phyloP scores from a whole-genome alignment of 2,113 vertebrate genomes.

The Chaetodon trifascialis region DNA sequence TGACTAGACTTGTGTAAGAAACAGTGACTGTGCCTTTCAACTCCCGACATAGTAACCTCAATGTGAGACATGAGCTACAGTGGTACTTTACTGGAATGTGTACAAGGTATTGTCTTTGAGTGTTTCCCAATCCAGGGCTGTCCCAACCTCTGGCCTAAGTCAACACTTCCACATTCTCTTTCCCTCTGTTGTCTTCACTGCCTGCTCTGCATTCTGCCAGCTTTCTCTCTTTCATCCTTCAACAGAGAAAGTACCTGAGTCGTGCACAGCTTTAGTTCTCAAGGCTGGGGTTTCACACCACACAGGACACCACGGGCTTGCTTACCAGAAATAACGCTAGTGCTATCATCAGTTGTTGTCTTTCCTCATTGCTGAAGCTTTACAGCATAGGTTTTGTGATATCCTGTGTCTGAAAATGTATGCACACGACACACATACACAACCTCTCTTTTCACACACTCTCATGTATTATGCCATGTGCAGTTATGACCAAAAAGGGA shows the following conservation, averaged over 20 bases:
- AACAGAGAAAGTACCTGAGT: slow-evolving; percentile 66
- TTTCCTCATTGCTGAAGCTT: slow-evolving; percentile 73
- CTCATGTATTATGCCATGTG: slow-evolving; percentile 32
- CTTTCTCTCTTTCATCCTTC: slow-evolving; percentile 56
- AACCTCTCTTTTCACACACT: slow-evolving; percentile 46
- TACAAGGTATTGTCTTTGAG: slow-evolving; percentile 25
- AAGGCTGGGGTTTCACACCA: slow-evolving; percentile 74
- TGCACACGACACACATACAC: slow-evolving; percentile 27
- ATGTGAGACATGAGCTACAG: not conserved
- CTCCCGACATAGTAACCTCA: not conserved
- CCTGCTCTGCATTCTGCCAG: slow-evolving; percentile 31
- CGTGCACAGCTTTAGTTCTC: slow-evolving; percentile 53
- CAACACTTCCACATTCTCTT: slow-evolving; percentile 66
- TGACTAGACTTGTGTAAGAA: not conserved
- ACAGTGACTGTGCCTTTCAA: not conserved
- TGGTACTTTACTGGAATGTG: slow-evolving; percentile 40
- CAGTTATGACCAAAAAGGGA: slow-evolving; percentile 62
- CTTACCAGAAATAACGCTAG: slow-evolving; percentile 80
- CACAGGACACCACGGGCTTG: slow-evolving; percentile 54
- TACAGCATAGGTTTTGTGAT: slow-evolving; percentile 61
- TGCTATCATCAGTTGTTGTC: slow-evolving; percentile 60
- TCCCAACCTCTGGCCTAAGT: slow-evolving; percentile 51
- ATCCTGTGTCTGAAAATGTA: slow-evolving; percentile 73
- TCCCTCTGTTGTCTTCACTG: slow-evolving; percentile 30
- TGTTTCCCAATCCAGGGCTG: slow-evolving; percentile 68